Percentiles rank a stretch among this genome's conserved stretches.
phyloP scores from a whole-genome alignment of 1,140 invertebrate genomes.

The Psilanteris sp. region DNA sequence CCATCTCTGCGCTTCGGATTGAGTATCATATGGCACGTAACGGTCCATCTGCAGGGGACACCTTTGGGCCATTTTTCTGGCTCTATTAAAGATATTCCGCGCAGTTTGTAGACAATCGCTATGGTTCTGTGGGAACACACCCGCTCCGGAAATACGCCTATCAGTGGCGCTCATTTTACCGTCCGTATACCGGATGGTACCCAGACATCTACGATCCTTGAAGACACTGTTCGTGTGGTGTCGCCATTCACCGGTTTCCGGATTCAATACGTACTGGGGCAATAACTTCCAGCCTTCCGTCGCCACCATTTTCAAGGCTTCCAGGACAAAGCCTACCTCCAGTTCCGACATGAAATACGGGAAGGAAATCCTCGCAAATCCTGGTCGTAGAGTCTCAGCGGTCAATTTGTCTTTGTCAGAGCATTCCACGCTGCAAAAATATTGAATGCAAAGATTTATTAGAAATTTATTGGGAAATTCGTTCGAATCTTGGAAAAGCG shows the following conservation, averaged over 20 bases:
- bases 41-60: constrained; percentile 86
- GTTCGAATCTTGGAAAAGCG: too few species aligned
- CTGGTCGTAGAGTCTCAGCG: constrained; percentile 90
- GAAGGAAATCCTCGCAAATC: constrained; percentile 91
- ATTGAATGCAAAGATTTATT: too few species aligned
- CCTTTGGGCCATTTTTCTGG: constrained; percentile 87
- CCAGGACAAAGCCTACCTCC: constrained; percentile 90
- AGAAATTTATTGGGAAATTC: too few species aligned
- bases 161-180: constrained; percentile 88
- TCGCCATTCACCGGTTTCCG: constrained; percentile 93
- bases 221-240: constrained; percentile 89
- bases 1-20: too few species aligned
- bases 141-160: constrained; percentile 84
- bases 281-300: constrained; percentile 94
- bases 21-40: constrained; percentile 83
- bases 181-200: constrained; percentile 87
- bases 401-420: constrained; percentile 73
- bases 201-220: constrained; percentile 90
- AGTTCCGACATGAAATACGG: constrained; percentile 91
- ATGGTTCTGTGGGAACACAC: constrained; percentile 85
- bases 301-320: constrained; percentile 92
- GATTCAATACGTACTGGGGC: constrained; percentile 91
- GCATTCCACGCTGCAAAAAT: constrained; percentile 59
- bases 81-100: constrained; percentile 87
- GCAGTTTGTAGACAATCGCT: constrained; percentile 89